Base-by-base conservation (phyloP, 35 echinoderm and acorn worm species). In the Eucidaris tribuloides region DNA sequence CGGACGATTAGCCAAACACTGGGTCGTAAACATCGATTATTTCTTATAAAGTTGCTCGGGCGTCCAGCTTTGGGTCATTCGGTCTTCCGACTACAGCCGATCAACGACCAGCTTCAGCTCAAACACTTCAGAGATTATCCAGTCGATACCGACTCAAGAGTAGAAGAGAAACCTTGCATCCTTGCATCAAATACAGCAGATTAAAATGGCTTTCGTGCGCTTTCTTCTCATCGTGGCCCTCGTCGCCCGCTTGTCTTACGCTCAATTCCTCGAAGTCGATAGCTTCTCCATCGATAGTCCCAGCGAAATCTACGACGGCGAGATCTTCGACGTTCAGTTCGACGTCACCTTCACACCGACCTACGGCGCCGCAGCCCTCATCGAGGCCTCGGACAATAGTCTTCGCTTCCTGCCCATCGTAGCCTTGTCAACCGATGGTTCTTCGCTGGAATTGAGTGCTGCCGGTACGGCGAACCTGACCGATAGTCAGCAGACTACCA, bases 251-350 rank as follows among this genome's bases (percentile, higher is more conserved):
- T n/a, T n/a, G n/a, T 38, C 68, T 41, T 74, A 44, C 41, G 68
- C 54, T 15, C 74, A 80, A 70, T 87, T 45, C 32, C 5, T 87
- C 13, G 85, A 87, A 6, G 43, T 87, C 11, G 85, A 87, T 43
- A 43, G 32, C 25, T 78, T 65, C 18, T 45, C 49, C 25, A 35
- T 65, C 34, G 44, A 45, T 17, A 81, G 46, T 27, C 85, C 85
- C 22, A 28, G 19, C 2, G 38, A 60, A 7, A 39, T 87, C 5
- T 58, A 57, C 37, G 85, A 54, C 22, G 85, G 85, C 38, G 77
- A 62, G 40, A n/a, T 66, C 25, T 38, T 37, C 23, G 33, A 4
- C 4, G 56, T 80, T 27, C 36, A 52, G 29, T 79, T 62, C 38
- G 55, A 61, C 27, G 19, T 87, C 11, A 79, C 52, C 13, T 87